Evolutionary conservation across 1,140 invertebrate species (phyloP).

Genomic region (Holcopasites calliopsidis): DNA sequence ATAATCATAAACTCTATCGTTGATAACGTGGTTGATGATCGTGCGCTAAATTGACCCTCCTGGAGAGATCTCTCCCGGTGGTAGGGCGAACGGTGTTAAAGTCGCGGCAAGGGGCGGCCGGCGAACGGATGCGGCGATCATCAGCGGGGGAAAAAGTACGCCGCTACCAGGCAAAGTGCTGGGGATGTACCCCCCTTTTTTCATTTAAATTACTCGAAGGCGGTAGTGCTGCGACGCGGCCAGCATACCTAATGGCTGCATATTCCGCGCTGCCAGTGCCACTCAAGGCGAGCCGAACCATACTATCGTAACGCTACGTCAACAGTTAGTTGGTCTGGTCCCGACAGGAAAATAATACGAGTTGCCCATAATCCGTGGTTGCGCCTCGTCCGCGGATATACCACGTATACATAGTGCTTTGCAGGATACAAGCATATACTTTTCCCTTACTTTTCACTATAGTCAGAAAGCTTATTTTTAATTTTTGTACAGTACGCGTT

Average conservation of each 20-base stretch:
- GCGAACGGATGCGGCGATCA: slow-evolving; percentile 32
- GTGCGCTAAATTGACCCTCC: slow-evolving; percentile 32
- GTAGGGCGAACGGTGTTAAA: not conserved
- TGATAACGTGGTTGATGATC: slow-evolving; percentile 32
- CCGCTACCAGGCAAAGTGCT: slow-evolving; percentile 5
- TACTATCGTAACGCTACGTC: slow-evolving; percentile 61
- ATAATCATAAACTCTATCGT: slow-evolving; percentile 36
- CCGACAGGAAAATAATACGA: slow-evolving; percentile 61
- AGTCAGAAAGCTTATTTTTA: too few species aligned
- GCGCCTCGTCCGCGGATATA: slow-evolving; percentile 20
- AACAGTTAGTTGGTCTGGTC: slow-evolving; percentile 46
- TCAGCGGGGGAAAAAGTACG: slow-evolving; percentile 15
- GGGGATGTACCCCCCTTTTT: slow-evolving; percentile 55
- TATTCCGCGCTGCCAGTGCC: slow-evolving; percentile 70
- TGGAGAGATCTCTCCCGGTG: not conserved
- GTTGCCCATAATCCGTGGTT: slow-evolving; percentile 48
- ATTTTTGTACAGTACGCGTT: too few species aligned
- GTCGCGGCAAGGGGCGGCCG: not conserved
- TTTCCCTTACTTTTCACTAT: too few species aligned
- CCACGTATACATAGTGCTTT: not conserved
- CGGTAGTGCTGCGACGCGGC: slow-evolving; percentile 52
- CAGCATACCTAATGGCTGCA: slow-evolving; percentile 70
- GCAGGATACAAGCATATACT: too few species aligned
- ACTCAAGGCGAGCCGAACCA: slow-evolving; percentile 67
- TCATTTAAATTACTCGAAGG: slow-evolving; percentile 70